A percentile compares a stretch with the other conserved stretches of the same genome.
Evolutionary conservation across 2,888 invertebrate genomes (phyloP).

Genomic region (Netelia fuscicornis): DNA sequence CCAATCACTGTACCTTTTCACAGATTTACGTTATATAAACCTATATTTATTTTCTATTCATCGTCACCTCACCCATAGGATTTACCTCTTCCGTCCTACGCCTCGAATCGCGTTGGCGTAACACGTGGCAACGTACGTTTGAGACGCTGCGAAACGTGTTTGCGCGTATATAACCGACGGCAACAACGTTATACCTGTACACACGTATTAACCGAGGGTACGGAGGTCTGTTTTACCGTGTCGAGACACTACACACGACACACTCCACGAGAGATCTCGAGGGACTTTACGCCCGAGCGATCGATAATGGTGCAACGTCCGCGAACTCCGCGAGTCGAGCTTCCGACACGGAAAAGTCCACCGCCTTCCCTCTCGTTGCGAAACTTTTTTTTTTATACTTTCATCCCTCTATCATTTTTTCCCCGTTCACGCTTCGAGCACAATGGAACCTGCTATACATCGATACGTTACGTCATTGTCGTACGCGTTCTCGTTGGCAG

Average conservation of each 20-base stretch:
- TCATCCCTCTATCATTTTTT: background rate
- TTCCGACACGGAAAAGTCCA: slow-evolving; percentile 62
- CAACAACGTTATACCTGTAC: slow-evolving; percentile 2
- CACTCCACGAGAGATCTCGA: slow-evolving; percentile 69
- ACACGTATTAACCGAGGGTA: slow-evolving; percentile 9
- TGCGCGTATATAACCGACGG: slow-evolving; percentile 2
- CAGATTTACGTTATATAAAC: background rate
- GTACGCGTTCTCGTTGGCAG: background rate
- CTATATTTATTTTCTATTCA: slow-evolving; percentile 9
- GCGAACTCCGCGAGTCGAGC: slow-evolving; percentile 64
- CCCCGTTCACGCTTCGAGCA: background rate
- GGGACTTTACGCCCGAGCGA: slow-evolving; percentile 70
- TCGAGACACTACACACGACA: slow-evolving; percentile 58
- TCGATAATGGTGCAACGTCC: slow-evolving; percentile 77
- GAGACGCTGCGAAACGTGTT: slow-evolving; percentile 40
- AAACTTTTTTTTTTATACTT: background rate
- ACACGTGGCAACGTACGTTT: slow-evolving; percentile 55
- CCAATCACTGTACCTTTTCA: background rate
- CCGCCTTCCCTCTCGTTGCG: slow-evolving; percentile 17
- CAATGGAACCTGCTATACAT: slow-evolving; percentile 31
- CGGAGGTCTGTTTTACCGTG: slow-evolving; percentile 39
- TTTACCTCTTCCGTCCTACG: slow-evolving; percentile 41
- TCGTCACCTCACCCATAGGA: slow-evolving; percentile 44
- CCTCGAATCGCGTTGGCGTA: slow-evolving; percentile 42
- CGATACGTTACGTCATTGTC: background rate